Evolutionary conservation across 1,140 invertebrate genomes (phyloP).

Genomic region (Lepidurus arcticus): DNA sequence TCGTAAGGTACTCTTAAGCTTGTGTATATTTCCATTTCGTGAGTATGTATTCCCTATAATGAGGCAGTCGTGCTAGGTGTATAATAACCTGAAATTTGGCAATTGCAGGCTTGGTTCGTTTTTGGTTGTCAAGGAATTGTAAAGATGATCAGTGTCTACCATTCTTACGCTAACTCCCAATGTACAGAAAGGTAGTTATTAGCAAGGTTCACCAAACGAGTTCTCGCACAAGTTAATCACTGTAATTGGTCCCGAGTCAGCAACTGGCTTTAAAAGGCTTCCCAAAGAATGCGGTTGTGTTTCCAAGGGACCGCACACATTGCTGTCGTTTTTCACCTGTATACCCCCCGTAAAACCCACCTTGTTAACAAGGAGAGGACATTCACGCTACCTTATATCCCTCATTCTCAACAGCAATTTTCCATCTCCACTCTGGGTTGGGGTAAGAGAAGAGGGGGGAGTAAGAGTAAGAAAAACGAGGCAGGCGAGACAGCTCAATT

Average conservation of each 20-base stretch:
- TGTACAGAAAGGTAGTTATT: slow-evolving; percentile 9
- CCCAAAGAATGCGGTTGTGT: slow-evolving; percentile 9
- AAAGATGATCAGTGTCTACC: neutral
- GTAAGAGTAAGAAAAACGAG: neutral
- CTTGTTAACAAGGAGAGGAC: neutral
- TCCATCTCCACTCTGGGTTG: neutral
- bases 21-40: neutral
- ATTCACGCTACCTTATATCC: slow-evolving; percentile 8
- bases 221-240: slow-evolving; percentile 14
- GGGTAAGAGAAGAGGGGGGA: neutral
- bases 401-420: neutral
- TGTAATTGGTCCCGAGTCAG: neutral
- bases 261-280: neutral
- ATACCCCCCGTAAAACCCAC: neutral
- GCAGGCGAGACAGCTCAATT: neutral
- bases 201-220: neutral
- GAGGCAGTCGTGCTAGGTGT: neutral
- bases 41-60: neutral
- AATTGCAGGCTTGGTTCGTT: neutral
- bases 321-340: neutral
- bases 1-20: neutral
- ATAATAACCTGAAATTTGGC: neutral
- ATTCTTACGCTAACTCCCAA: neutral
- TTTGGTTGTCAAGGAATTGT: neutral
- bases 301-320: neutral